phyloP scores from a whole-genome alignment of 2,797 vertebrate genomes.

The Parambassis ranga region DNA sequence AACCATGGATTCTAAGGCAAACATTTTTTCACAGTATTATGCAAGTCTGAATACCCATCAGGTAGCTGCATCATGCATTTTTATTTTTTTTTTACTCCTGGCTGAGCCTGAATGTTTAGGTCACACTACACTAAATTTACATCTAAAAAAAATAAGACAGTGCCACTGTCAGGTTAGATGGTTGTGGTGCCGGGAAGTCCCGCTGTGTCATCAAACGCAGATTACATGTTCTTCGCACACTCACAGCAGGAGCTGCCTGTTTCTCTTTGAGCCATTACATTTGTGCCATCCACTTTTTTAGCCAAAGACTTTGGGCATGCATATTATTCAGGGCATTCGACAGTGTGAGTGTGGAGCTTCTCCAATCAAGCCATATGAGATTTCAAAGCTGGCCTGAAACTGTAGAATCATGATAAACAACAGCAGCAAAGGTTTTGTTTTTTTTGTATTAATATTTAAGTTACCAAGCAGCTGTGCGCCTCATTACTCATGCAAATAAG shows the following conservation, averaged over 20 bases:
- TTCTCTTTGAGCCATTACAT: neutral
- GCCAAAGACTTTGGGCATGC: neutral
- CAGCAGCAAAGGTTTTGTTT: too few relatives aligned
- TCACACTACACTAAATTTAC: neutral
- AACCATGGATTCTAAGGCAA: slow-evolving; percentile 4
- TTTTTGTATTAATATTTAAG: too few relatives aligned
- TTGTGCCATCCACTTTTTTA: neutral
- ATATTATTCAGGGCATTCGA: neutral
- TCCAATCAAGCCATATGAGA: too few relatives aligned
- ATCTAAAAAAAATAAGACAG: neutral
- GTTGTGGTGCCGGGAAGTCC: neutral
- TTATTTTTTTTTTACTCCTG: neutral
- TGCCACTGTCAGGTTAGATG: neutral
- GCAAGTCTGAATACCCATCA: neutral
- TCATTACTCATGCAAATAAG: too few relatives aligned
- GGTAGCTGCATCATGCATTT: neutral
- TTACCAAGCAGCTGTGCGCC: too few relatives aligned
- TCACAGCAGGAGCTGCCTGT: neutral
- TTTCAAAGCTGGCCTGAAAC: neutral
- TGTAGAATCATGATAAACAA: neutral
- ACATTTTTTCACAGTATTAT: slow-evolving; percentile 3
- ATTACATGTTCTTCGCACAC: neutral
- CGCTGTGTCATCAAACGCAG: neutral
- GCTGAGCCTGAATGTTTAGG: neutral
- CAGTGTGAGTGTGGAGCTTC: too few relatives aligned